Conservation (phyloP, 1,140 invertebrate species). For the Hermetia illucens region DNA sequence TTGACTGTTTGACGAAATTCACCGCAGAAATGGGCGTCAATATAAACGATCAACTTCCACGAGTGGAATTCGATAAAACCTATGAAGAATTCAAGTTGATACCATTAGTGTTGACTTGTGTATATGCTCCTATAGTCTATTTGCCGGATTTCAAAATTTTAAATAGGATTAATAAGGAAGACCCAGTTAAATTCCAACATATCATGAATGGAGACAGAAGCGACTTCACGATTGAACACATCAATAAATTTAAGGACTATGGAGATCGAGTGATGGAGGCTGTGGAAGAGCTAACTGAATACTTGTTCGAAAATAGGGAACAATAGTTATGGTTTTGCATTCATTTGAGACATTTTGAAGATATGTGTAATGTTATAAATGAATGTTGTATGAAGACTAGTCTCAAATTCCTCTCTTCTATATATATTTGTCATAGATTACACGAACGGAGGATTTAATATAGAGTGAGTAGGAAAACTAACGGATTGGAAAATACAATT, state of each 20-base stretch:
- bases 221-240: neutral
- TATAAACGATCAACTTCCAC: no score
- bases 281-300: constrained; percentile 1
- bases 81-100: constrained; percentile 1
- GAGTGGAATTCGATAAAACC: neutral
- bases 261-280: neutral
- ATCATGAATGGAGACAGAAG: neutral
- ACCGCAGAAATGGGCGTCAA: no score
- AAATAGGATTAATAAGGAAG: neutral
- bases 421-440: no score
- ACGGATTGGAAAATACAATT: no score
- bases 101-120: neutral
- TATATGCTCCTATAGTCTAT: neutral
- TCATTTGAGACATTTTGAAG: no score
- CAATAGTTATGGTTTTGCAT: no score
- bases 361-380: no score
- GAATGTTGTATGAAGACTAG: no score
- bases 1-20: no score
- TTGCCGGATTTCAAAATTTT: neutral
- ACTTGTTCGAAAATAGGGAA: constrained; percentile 1
- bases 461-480: no score
- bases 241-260: neutral
- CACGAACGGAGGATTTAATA: no score
- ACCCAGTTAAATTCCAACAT: neutral
- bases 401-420: no score